Conservation (phyloP, 2,113 vertebrate species). For the Poecile atricapillus region DNA sequence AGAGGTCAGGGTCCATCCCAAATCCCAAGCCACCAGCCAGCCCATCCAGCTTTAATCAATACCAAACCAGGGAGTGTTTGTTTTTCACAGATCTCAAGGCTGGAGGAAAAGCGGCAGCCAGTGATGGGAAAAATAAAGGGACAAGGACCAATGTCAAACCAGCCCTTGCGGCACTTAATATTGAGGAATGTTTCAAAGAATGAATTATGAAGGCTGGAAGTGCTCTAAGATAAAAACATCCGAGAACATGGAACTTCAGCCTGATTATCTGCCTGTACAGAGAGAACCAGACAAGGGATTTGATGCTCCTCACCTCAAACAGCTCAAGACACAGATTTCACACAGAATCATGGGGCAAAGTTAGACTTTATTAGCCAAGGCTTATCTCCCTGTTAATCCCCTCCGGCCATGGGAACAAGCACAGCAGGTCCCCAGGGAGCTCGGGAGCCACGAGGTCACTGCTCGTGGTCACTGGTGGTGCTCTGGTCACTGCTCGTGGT, state of each 20-base stretch:
- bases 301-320: not conserved
- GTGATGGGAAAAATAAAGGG: not conserved
- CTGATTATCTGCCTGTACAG: not conserved
- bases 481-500: conserved; percentile 23
- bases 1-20: not conserved
- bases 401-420: not conserved
- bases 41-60: not conserved
- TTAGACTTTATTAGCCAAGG: conserved; percentile 41
- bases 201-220: not conserved
- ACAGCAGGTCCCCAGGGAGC: not conserved
- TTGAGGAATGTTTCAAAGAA: not conserved
- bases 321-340: not conserved
- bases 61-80: not conserved
- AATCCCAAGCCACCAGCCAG: not conserved
- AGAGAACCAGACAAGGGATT: not conserved
- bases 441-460: not conserved
- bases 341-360: not conserved
- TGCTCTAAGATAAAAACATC: not conserved
- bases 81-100: not conserved
- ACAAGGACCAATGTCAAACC: not conserved
- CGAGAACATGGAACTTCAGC: not conserved
- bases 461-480: conserved; percentile 42
- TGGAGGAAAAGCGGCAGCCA: not conserved
- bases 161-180: rapidly evolving
- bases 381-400: not conserved